Evolutionary conservation across 2,888 invertebrate species (phyloP), one percentile per base, ranked within the genome.

Genomic region (Resseliella maxima): DNA sequence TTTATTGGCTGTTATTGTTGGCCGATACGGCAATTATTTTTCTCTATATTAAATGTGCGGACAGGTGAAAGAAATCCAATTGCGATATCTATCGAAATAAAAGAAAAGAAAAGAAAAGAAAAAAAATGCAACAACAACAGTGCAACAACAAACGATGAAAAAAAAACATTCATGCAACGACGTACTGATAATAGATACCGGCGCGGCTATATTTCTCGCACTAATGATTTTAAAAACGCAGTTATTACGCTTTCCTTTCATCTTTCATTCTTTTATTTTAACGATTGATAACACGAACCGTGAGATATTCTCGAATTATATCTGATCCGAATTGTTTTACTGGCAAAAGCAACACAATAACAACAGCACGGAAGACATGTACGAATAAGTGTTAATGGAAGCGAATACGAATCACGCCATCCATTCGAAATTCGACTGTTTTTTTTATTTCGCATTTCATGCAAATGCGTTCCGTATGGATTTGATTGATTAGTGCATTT

Each of bases 1-100:
- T 72, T 72, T 72, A 72, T 72, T 72, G 72, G 72, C 35, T 72
- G 72, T 72, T 72, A 72, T 72, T 72, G 72, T 72, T 72, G 31
- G 2, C 31, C 46, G 72, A 72, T 31, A 72, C n/a, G 72, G 31
- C 72, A 72, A 72, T 72, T 72, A 72, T 72, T 27, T 31, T 31
- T n/a, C 24, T 2, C 24, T 50, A 50, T 15, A 50, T 50, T 50
- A 12, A 41, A 12, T 41, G 50, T 50, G 50, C 50, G 21, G 50
- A 50, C 12, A 50, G n/a, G n/a, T n/a, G n/a, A n/a, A n/a, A n/a
- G n/a, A n/a, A n/a, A n/a, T n/a, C n/a, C n/a, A n/a, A n/a, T n/a
- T n/a, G n/a, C n/a, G n/a, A n/a, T n/a, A n/a, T n/a, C n/a, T n/a
- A n/a, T n/a, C n/a, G n/a, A n/a, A 50, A 2, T 50, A 18, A 50